These are phyloP conservation scores for Laothoe populi DNA, from an alignment of 2,888 invertebrate genomes.

Conservation along the genomic window DNA sequence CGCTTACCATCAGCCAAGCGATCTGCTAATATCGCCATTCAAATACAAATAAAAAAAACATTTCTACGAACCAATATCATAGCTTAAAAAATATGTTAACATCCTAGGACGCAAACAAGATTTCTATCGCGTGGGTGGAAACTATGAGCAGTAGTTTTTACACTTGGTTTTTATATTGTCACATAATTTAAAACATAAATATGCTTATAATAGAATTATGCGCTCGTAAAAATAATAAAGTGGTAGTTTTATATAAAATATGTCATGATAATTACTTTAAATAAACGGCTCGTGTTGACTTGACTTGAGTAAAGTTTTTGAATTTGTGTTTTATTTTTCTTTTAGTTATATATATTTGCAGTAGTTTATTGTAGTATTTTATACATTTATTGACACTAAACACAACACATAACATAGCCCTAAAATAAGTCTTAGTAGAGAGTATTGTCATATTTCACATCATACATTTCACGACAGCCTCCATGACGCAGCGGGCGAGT, in stretches of 20 bases:
- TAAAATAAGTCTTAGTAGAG: no score
- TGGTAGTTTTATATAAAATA: background rate
- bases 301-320: no score
- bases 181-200: background rate
- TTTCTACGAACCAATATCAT: background rate
- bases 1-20: no score
- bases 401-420: no score
- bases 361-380: no score
- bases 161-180: background rate
- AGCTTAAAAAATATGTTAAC: background rate
- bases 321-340: background rate
- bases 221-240: conserved; percentile 10
- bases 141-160: background rate
- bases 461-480: no score
- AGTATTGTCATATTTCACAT: no score
- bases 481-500: no score
- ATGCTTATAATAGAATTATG: background rate
- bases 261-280: background rate
- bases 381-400: no score
- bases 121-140: background rate
- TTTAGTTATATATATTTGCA: background rate
- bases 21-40: no score
- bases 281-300: background rate
- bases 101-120: background rate
- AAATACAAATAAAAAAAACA: no score